phyloP scores from a whole-genome alignment of 2,797 vertebrate genomes.

The Macropus fuliginosus region DNA sequence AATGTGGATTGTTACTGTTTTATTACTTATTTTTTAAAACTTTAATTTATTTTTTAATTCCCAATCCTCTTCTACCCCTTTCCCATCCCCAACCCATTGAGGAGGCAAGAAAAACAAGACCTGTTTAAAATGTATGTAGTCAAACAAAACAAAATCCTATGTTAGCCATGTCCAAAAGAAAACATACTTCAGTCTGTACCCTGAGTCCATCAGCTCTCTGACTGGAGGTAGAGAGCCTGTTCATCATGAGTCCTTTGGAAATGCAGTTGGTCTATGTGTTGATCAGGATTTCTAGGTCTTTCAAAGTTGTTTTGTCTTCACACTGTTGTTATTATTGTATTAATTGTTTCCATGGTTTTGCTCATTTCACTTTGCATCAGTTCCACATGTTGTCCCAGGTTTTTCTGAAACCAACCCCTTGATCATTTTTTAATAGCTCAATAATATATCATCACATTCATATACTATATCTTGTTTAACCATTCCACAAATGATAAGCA shows the following conservation, averaged over 20 bases:
- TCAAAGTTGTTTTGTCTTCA: not conserved
- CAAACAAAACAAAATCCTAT: not conserved
- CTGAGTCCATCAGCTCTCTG: not conserved
- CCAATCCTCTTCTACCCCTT: not conserved
- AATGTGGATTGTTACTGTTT: not conserved
- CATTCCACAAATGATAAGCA: not conserved
- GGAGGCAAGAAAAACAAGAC: not conserved
- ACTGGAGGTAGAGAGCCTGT: not conserved
- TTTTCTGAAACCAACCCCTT: not conserved
- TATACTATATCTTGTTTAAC: not conserved
- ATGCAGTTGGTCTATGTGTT: not conserved
- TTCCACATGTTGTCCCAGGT: not conserved
- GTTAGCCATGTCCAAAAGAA: not conserved
- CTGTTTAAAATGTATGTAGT: not conserved
- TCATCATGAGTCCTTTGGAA: not conserved
- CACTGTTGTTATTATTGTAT: not conserved
- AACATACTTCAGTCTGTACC: not conserved
- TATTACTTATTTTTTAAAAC: not conserved
- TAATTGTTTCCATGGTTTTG: not conserved
- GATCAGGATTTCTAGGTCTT: not conserved
- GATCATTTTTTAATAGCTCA: not conserved
- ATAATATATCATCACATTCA: not conserved
- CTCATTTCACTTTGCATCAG: not conserved
- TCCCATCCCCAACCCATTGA: not conserved
- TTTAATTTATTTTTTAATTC: not conserved